Evolutionary conservation across 1,140 invertebrate genomes (phyloP), one percentile per base, ranked within the genome.

Genomic region (Varroa destructor): DNA sequence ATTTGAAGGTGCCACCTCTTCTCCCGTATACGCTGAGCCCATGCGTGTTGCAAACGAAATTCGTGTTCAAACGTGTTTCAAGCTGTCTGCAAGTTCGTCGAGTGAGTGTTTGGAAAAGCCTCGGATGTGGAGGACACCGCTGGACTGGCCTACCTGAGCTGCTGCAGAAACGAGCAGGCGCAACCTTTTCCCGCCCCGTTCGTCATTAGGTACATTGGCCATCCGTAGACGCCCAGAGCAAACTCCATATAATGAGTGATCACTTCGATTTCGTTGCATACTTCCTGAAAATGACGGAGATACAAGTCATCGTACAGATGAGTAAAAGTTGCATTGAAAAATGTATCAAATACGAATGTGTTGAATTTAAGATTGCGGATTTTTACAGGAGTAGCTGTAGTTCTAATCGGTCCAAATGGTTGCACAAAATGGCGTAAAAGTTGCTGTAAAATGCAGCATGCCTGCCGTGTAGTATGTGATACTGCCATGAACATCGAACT

Each of bases 191-290:
- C 61, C 14, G 46, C 61, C 61, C 61, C 61, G 61, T 87, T 84
- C 64, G 85, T 86, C 79, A 90, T 84, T 73, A 93, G 82, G 76
- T 87, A 91, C 80, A 91, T 85, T n/a, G 90, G 90, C 90, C 90
- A 93, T 14, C 90, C 90, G 78, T 93, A 93, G 72, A 89, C 88
- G 36, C 87, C 88, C 6, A 91, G 83, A n/a, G 89, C 89, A 77
- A 88, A 93, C 76, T 89, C 85, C 85, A 92, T 90, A 76, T 87
- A 93, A 79, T 91, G 87, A 71, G 91, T 87, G 43, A 91, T 87
- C 58, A 84, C 84, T 76, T 87, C 85, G 76, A 87, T 91, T 75
- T 89, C 85, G 70, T 86, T 85, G 78, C 89, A 85, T 72, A 86
- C 84, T 46, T 82, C 81, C 76, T 77, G 55, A 8, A 72, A 72